These are phyloP conservation scores for Pollenia labialis DNA, from an alignment of 2,888 invertebrate genomes.

Conservation along the genomic window DNA sequence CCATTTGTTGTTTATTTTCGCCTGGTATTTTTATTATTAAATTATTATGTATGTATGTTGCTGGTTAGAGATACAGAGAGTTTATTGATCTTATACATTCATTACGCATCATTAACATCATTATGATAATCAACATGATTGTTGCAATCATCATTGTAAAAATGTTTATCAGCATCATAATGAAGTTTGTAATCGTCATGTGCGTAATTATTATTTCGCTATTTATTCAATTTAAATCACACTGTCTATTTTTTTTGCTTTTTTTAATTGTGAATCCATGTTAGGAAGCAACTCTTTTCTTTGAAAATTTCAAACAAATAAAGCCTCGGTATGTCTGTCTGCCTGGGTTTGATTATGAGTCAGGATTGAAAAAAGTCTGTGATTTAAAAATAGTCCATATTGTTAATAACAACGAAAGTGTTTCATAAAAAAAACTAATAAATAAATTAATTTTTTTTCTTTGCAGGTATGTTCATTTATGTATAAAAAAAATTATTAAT, in stretches of 20 bases:
- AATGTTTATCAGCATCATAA: constrained; percentile 1
- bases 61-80: background rate
- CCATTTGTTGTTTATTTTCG: constrained; percentile 3
- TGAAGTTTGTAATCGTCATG: background rate
- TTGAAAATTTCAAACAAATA: background rate
- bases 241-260: background rate
- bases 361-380: constrained; percentile 4
- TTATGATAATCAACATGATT: constrained; percentile 17
- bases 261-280: background rate
- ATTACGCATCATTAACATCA: constrained; percentile 46
- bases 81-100: constrained; percentile 61
- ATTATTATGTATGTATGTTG: background rate
- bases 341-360: constrained; percentile 5
- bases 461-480: constrained; percentile 4
- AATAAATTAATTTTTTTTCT: background rate
- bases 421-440: too few relatives aligned
- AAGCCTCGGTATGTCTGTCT: background rate
- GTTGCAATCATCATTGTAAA: background rate
- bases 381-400: background rate
- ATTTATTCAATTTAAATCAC: constrained; percentile 20
- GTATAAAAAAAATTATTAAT: background rate
- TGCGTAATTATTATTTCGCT: background rate
- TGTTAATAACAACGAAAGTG: too few relatives aligned
- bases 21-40: constrained; percentile 31
- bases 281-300: background rate